Conservation (phyloP, 2,113 vertebrate species). For the Chionis minor region DNA sequence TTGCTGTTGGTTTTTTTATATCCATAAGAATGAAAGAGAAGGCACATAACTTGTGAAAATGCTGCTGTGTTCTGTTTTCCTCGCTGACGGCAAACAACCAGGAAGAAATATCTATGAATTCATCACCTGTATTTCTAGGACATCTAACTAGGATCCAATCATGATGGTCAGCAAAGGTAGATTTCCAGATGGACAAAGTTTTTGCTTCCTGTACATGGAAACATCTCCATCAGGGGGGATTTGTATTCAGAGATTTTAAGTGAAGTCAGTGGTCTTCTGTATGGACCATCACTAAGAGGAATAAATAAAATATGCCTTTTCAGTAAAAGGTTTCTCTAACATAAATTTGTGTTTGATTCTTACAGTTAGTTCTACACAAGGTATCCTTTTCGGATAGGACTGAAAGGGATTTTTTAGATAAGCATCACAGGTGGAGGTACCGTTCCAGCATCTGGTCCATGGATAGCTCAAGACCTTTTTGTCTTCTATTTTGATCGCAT, state of each 20-base stretch:
- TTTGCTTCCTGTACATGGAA: neutral
- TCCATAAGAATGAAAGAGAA: neutral
- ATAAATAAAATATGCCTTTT: neutral
- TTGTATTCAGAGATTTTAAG: neutral
- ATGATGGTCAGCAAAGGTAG: neutral
- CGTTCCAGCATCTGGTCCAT: neutral
- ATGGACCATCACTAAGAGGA: neutral
- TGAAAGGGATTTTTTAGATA: neutral
- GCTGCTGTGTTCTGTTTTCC: neutral
- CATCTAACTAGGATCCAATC: neutral
- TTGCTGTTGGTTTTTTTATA: neutral
- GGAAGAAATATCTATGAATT: neutral
- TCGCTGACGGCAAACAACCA: neutral
- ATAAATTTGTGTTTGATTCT: neutral
- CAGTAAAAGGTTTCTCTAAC: neutral
- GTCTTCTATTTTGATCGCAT: neutral
- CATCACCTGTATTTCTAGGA: neutral
- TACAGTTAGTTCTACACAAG: neutral
- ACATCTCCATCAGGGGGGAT: neutral
- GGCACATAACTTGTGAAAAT: neutral
- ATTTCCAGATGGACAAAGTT: neutral
- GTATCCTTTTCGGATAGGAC: neutral
- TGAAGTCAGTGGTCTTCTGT: neutral
- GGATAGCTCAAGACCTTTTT: neutral
- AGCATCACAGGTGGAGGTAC: neutral